Conservation (phyloP, 2,113 vertebrate genomes). For the Phylloscopus trochilus region DNA sequence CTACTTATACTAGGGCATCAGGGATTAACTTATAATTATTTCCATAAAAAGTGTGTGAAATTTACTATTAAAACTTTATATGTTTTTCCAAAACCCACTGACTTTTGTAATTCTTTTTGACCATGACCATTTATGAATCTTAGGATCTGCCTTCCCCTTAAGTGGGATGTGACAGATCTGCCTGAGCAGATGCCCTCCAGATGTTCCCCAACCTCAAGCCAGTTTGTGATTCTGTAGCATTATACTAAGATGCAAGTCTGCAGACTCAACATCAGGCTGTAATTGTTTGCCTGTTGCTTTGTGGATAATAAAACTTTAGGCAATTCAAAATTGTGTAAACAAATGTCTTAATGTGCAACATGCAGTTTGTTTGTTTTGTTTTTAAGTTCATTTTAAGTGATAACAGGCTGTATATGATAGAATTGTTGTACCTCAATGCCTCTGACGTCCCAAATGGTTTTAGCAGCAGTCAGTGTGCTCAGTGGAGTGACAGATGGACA, state of each 20-base stretch:
- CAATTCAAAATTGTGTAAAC: not conserved
- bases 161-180: not conserved
- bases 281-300: not conserved
- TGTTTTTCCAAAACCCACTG: not conserved
- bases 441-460: not conserved
- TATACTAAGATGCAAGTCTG: not conserved
- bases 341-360: not conserved
- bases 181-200: not conserved
- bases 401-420: not conserved
- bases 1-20: not conserved
- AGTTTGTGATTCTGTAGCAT: not conserved
- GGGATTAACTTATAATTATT: not conserved
- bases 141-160: not conserved
- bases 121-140: not conserved
- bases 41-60: not conserved
- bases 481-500: not conserved
- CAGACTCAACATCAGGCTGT: not conserved
- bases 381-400: not conserved
- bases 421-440: not conserved
- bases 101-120: not conserved
- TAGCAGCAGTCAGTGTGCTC: not conserved
- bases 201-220: not conserved
- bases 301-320: not conserved
- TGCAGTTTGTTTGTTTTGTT: not conserved
- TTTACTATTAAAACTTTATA: fast-evolving